Percentiles rank a stretch among this genome's conserved stretches.
phyloP scores from a whole-genome alignment of 2,888 invertebrate genomes.

The Erebia palarica region DNA sequence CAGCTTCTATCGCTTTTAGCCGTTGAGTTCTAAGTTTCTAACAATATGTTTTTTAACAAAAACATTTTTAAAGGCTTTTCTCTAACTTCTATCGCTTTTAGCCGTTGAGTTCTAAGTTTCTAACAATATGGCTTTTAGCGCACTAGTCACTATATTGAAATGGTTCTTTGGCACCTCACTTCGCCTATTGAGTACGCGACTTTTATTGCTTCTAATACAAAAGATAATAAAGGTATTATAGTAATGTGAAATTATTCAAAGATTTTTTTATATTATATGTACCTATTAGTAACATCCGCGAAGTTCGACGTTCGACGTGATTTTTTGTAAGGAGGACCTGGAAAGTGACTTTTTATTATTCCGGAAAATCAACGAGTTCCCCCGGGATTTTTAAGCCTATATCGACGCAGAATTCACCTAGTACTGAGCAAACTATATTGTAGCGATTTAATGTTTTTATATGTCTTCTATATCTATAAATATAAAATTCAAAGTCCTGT shows the following conservation, averaged over 20 bases:
- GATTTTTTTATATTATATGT: neutral
- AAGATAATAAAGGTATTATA: constrained; percentile 8
- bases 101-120: neutral
- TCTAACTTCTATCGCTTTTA: neutral
- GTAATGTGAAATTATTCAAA: neutral
- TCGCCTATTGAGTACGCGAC: neutral
- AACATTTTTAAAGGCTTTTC: constrained; percentile 1
- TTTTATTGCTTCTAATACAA: constrained; percentile 2
- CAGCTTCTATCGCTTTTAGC: neutral
- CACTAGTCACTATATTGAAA: neutral
- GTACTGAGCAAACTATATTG: too few relatives aligned
- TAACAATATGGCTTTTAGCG: constrained; percentile 12
- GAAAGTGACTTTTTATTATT: too few relatives aligned
- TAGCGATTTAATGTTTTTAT: too few relatives aligned
- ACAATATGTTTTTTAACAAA: too few relatives aligned
- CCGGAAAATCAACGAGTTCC: too few relatives aligned
- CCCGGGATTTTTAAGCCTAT: too few relatives aligned
- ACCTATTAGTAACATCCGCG: neutral
- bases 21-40: neutral
- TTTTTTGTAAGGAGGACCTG: too few relatives aligned
- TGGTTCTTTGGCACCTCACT: constrained; percentile 5
- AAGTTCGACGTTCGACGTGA: too few relatives aligned
- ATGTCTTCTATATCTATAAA: too few relatives aligned
- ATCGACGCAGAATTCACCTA: too few relatives aligned
- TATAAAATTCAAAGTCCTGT: too few relatives aligned